phyloP scores from a whole-genome alignment of 2,797 vertebrate genomes.

The Lates japonicus region DNA sequence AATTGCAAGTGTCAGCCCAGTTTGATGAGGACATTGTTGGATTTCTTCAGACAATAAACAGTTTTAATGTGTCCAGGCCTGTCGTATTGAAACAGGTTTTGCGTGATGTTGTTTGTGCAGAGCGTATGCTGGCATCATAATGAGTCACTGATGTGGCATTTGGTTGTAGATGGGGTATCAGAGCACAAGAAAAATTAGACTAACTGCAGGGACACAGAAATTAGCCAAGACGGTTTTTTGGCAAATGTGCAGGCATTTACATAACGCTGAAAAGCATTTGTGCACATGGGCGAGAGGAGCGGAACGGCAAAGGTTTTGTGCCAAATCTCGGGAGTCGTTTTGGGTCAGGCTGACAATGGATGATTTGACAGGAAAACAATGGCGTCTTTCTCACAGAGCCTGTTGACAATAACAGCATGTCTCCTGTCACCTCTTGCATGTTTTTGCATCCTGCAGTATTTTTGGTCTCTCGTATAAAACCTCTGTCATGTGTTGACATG shows the following conservation, averaged over 20 bases:
- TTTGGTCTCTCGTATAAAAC: constrained; percentile 39
- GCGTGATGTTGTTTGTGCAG: constrained; percentile 36
- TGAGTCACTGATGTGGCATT: constrained; percentile 47
- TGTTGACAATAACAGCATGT: constrained; percentile 71
- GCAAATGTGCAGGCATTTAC: constrained; percentile 53
- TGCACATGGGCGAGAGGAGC: constrained; percentile 37
- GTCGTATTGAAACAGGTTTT: constrained; percentile 31
- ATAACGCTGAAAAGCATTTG: constrained; percentile 46
- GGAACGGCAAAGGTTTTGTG: constrained; percentile 49
- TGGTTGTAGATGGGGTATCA: constrained; percentile 28
- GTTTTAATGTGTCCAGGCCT: constrained; percentile 22
- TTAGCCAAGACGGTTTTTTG: not conserved
- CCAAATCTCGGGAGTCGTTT: constrained; percentile 62
- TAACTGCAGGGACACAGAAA: constrained; percentile 27
- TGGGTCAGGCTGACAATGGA: constrained; percentile 69
- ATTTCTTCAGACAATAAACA: constrained; percentile 31
- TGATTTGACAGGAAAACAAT: constrained; percentile 72
- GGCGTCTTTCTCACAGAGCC: constrained; percentile 60
- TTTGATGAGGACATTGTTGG: constrained; percentile 50
- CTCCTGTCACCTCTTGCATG: constrained; percentile 64
- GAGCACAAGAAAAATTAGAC: constrained; percentile 31
- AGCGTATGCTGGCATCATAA: constrained; percentile 22
- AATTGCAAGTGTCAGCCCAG: constrained; percentile 37
- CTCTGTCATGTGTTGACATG: constrained; percentile 43
- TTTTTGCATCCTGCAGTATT: constrained; percentile 53